Evolutionary conservation across 2,797 vertebrate species (phyloP), one percentile per base, ranked within the genome.

Genomic region (Spheniscus humboldti): DNA sequence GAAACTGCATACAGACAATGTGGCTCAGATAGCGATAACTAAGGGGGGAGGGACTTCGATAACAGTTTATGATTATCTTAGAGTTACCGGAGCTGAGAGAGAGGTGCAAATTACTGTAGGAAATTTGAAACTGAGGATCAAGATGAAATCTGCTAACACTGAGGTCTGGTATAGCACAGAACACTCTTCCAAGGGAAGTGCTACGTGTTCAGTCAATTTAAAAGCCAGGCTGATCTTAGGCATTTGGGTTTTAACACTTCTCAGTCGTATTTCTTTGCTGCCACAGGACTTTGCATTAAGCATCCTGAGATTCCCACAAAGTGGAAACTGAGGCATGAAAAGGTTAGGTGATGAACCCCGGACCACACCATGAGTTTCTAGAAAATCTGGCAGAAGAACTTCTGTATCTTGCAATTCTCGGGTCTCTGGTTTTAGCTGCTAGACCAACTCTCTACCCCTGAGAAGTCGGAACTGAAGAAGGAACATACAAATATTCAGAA

Each of bases 131-230:
- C 57, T 81, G 28, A 69, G 67, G 48, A 92, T 43, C 63, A 35
- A 88, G 72, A 88, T 53, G 68, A 84, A 91, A 85, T 88, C 43
- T 90, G 60, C 74, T 82, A 87, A 94, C 95, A 95, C 80, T 96
- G 96, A 96, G 90, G 92, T 96, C 91, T 85, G 47, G 45, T 88
- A 77, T 35, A 86, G 43, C 52, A 87, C 33, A 91, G 94, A 97
- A 96, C 92, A 91, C 30, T 96, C 96, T 92, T 90, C 93, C 96
- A 96, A 97, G 95, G 87, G 89, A 96, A 92, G 94, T 82, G 35
- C 69, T 74, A 83, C 1, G 4, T 1, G 2, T 64, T 63, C 52
- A 72, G 39, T 52, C 24, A 87, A 25, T 75, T 85, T 82, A 74
- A 89, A 90, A 89, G 78, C 24, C 67, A 78, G 47, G 39, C 7